Percentiles rank a stretch among this genome's conserved stretches.
phyloP scores from a whole-genome alignment of 2,888 invertebrate species.

The Sepioteuthis lessoniana region DNA sequence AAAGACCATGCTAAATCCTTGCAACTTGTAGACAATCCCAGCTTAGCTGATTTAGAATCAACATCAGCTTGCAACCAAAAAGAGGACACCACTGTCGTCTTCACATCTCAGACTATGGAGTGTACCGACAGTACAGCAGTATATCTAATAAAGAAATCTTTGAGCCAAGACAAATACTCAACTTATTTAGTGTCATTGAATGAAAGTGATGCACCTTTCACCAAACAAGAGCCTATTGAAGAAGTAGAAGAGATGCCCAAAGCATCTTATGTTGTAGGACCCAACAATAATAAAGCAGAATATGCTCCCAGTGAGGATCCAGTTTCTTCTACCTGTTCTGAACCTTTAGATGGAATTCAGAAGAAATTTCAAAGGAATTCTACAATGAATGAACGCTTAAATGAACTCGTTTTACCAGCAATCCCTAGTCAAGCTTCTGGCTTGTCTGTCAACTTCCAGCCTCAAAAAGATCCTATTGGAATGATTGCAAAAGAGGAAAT shows the following conservation, averaged over 20 bases:
- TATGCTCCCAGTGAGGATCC: neutral
- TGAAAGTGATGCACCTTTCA: neutral
- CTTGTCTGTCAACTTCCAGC: neutral
- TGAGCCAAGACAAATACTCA: slow-evolving; percentile 15
- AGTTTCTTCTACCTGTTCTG: neutral
- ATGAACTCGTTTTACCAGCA: neutral
- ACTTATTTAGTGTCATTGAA: neutral
- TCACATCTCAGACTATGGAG: neutral
- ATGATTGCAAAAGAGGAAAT: neutral
- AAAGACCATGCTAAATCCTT: neutral
- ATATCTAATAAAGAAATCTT: neutral
- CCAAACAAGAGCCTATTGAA: neutral
- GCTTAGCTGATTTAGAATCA: neutral
- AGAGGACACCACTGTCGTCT: neutral
- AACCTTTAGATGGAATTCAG: no score
- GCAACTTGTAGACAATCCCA: neutral
- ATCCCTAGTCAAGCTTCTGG: neutral
- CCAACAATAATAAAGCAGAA: neutral
- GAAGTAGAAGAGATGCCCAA: neutral
- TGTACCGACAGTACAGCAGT: neutral
- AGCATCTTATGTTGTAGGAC: neutral
- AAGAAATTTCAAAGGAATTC: neutral
- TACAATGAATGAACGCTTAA: neutral
- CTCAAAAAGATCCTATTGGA: neutral
- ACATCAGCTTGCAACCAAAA: neutral